A percentile compares a stretch with the other conserved stretches of the same genome.
phyloP scores from a whole-genome alignment of 2,113 vertebrate genomes.

The Siniperca chuatsi region DNA sequence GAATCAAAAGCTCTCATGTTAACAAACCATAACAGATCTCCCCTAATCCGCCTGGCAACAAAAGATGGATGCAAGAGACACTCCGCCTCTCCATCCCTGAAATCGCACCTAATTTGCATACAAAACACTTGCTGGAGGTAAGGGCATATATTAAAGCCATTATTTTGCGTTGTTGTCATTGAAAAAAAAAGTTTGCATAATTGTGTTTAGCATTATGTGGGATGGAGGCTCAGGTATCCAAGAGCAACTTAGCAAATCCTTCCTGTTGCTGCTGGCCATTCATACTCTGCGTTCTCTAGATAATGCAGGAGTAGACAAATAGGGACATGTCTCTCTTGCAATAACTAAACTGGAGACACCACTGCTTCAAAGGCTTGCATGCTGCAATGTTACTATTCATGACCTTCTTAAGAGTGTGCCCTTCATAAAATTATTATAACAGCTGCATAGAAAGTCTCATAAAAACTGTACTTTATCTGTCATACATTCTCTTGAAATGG shows the following conservation, averaged over 20 bases:
- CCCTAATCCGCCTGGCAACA: conserved; percentile 84
- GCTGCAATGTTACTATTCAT: conserved; percentile 59
- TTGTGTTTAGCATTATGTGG: conserved; percentile 77
- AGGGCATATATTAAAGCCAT: conserved; percentile 86
- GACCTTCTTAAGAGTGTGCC: conserved; percentile 72
- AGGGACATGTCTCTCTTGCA: conserved; percentile 55
- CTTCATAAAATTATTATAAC: conserved; percentile 50
- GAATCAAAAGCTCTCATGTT: conserved; percentile 86
- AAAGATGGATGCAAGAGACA: conserved; percentile 83
- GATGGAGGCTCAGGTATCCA: conserved; percentile 68
- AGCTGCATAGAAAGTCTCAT: conserved; percentile 19
- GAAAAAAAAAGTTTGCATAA: conserved; percentile 83
- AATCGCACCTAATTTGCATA: conserved; percentile 86
- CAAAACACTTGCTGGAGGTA: conserved; percentile 84
- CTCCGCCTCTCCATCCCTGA: conserved; percentile 80
- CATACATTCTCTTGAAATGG: conserved; percentile 36
- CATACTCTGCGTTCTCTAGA: conserved; percentile 79
- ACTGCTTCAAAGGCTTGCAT: conserved; percentile 63
- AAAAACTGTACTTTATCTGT: conserved; percentile 1
- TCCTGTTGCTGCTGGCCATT: conserved; percentile 81
- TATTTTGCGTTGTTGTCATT: conserved; percentile 82
- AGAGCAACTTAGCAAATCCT: conserved; percentile 82
- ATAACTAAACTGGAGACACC: conserved; percentile 53
- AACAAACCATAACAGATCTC: conserved; percentile 87
- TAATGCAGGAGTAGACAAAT: conserved; percentile 77